Base-by-base conservation (phyloP, 1,140 invertebrate species). In the Trachelipus rathkii region DNA sequence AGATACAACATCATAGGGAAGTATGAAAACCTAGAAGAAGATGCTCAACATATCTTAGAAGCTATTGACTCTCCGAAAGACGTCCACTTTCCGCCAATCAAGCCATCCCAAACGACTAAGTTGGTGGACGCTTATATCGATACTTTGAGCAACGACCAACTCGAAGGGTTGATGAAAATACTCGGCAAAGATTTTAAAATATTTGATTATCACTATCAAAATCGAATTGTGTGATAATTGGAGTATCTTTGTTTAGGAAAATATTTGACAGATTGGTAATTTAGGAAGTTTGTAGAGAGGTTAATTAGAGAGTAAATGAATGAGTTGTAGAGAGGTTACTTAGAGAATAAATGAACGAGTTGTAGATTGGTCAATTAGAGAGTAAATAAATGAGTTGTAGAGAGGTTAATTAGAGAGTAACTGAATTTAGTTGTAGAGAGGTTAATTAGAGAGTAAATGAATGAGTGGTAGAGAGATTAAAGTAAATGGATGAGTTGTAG, bases 1-100 rank as follows among this genome's bases (percentile, higher is more conserved):
- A 89, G 92, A 85, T 97, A 96, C 85, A 92, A 94, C 83, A 89
- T 95, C 83, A 90, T 97, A 72, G 95, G 95, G 85, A 89, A 92
- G 86, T 89, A 89, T 79, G 89, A 90, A 83, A 91, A 90, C 0
- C 84, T 95, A 6, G 84, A 89, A 44, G 89, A 90, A 75, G 92
- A 94, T 84, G 89, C 90, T 0, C 85, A 89, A 0, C 87, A 90
- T 77, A 87, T 90, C 1, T 84, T 92, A 1, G 86, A 92, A 84
- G 87, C 91, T 83, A 87, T 92, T 81, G 87, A 88, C 78, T 87
- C 78, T n/a, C 45, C 74, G 11, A 71, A 72, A 0, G 15, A 44
- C 1, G 43, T 82, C 3, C 66, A 73, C 15, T 82, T 82, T 71
- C 81, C 81, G 10, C 46, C 73, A 68, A 73, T 81, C 4, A 66